phyloP scores from a whole-genome alignment of 2,888 invertebrate species.

The Apodemia duryi region DNA sequence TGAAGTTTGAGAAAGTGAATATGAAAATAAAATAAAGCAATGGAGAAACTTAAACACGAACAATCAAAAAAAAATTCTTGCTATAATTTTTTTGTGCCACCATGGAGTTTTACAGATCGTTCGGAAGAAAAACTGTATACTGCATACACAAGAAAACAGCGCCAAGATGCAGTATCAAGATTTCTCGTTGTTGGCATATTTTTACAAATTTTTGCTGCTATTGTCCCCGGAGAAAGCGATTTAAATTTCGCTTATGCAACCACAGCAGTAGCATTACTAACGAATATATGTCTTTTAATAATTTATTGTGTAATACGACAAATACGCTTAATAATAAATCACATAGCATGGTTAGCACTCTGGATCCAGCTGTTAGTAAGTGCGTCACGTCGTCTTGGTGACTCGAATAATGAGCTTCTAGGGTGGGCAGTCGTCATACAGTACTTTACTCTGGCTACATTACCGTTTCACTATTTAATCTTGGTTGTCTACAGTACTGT shows the following conservation, averaged over 20 bases:
- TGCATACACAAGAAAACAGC: slow-evolving; percentile 61
- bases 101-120: slow-evolving; percentile 59
- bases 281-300: too few relatives aligned
- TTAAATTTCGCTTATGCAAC: slow-evolving; percentile 40
- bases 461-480: slow-evolving; percentile 79
- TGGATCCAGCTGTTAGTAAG: too few relatives aligned
- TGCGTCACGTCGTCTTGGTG: slow-evolving; percentile 57
- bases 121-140: slow-evolving; percentile 63
- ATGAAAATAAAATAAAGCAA: slow-evolving; percentile 38
- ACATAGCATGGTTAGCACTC: too few relatives aligned
- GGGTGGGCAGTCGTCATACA: slow-evolving; percentile 88
- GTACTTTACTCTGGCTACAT: slow-evolving; percentile 85
- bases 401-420: slow-evolving; percentile 80
- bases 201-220: slow-evolving; percentile 48
- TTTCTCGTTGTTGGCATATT: slow-evolving; percentile 54
- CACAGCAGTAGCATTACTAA: too few relatives aligned
- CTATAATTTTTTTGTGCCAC: slow-evolving; percentile 52
- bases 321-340: too few relatives aligned
- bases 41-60: slow-evolving; percentile 54
- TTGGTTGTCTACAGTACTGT: slow-evolving; percentile 52
- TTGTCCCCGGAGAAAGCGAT: slow-evolving; percentile 65
- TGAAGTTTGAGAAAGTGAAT: slow-evolving; percentile 25
- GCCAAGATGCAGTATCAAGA: slow-evolving; percentile 60
- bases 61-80: slow-evolving; percentile 41
- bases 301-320: too few relatives aligned